Evolutionary conservation across 2,113 vertebrate genomes (phyloP), one percentile per base, ranked within the genome.

Genomic region (Apus apus): DNA sequence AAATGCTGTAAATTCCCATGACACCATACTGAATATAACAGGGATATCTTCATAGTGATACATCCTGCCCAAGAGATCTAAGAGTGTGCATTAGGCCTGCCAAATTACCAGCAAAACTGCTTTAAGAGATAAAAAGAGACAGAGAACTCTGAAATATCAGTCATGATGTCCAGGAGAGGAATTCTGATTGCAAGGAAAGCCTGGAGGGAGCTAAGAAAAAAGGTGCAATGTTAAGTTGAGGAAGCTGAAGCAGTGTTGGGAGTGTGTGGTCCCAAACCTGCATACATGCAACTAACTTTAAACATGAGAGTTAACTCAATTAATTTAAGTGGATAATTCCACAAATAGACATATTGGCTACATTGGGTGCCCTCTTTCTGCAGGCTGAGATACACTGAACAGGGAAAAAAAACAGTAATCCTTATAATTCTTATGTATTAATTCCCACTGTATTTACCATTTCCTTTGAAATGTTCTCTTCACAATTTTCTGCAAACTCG

Each of bases 21-120:
- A 83, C 23, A 46, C 56, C 48, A 25, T 43, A 32, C 3, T n/a
- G 53, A 85, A 19, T 83, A 53, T 20, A 84, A 51, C 6, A 29
- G 25, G 6, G 32, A 67, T 40, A 89, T 84, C 77, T 65, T 85
- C 30, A 57, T 34, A 77, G 45, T 17, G 25, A 82, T 57, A 30
- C 34, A 64, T 45, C 32, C 54, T 56, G 20, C 30, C 26, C 65
- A 79, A 78, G 43, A 90, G n/a, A 58, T n/a, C 14, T 21, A 38
- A 48, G 43, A 84, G 9, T 57, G 58, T 84, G 45, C 81, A 88
- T 77, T 58, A 87, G 62, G 88, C 45, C 36, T 72, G 34, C 72
- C 84, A 94, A 65, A 79, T 72, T 78, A 90, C 13, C 53, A 76
- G 11, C 5, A 87, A 66, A 92, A 86, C 32, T 79, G 40, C 62